Conservation (phyloP, 2,797 vertebrate species). For the Masticophis lateralis region DNA sequence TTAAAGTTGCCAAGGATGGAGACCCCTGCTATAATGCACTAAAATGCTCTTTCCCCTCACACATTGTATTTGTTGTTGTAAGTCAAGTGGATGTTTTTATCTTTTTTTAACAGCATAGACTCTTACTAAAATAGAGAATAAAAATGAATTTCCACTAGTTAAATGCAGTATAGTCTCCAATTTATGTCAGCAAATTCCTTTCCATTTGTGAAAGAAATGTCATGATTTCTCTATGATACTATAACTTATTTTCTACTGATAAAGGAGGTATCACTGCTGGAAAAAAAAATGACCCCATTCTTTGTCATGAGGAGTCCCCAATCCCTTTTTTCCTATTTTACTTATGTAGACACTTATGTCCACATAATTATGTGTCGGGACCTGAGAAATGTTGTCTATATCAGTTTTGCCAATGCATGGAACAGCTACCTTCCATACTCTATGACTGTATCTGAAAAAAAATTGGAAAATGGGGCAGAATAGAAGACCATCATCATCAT, state of each 20-base stretch:
- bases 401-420: not conserved
- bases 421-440: not conserved
- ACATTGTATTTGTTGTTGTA: not conserved
- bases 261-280: not conserved
- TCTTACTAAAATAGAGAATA: not conserved
- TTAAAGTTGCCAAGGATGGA: no score
- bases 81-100: not conserved
- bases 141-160: not conserved
- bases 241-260: not conserved
- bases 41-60: not conserved
- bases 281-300: not conserved
- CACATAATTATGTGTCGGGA: not conserved
- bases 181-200: not conserved
- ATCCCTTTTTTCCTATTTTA: not conserved
- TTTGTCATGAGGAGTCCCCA: not conserved
- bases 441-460: not conserved
- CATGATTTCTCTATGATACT: not conserved
- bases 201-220: not conserved
- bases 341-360: not conserved
- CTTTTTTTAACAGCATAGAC: not conserved
- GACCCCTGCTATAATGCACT: not conserved
- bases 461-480: not conserved
- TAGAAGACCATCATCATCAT: not conserved
- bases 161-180: not conserved
- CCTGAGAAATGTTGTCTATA: not conserved